A percentile compares a stretch with the other conserved stretches of the same genome.
These are phyloP conservation scores for Brachyrhaphis roseni DNA, from an alignment of 2,797 vertebrate genomes.

Conservation along the genomic window DNA sequence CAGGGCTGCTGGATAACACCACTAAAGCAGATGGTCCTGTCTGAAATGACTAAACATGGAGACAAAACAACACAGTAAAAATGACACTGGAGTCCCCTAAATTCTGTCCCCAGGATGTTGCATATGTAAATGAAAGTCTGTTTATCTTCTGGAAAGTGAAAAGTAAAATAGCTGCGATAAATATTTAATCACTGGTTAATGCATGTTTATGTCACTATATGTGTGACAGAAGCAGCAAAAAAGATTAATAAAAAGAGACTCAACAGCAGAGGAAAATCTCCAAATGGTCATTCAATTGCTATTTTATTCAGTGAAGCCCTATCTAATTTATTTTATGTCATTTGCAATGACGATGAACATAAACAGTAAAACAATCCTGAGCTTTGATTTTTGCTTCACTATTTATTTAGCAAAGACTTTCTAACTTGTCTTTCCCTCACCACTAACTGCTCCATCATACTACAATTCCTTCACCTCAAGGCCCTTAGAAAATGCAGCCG, in stretches of 20 bases:
- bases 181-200: not conserved
- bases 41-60: conserved; percentile 29
- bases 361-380: conserved; percentile 38
- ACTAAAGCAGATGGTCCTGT: conserved; percentile 41
- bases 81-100: conserved; percentile 13
- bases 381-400: conserved; percentile 28
- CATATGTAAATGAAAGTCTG: conserved; percentile 10
- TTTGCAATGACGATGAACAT: conserved; percentile 41
- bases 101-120: conserved; percentile 6
- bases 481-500: conserved; percentile 31
- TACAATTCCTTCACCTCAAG: conserved; percentile 44
- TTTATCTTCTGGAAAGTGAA: conserved; percentile 10
- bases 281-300: conserved; percentile 38
- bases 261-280: conserved; percentile 34
- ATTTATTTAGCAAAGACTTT: conserved; percentile 46
- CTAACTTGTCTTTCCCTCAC: conserved; percentile 32
- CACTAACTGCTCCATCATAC: conserved; percentile 44
- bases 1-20: conserved; percentile 27
- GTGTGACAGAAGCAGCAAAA: conserved; percentile 17
- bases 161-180: not conserved
- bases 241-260: conserved; percentile 22
- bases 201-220: not conserved
- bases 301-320: conserved; percentile 37
- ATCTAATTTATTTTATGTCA: conserved; percentile 40
- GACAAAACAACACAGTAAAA: conserved; percentile 17